These are phyloP conservation scores for Drosophila pandora DNA, from an alignment of 1,140 invertebrate genomes.

Conservation along the genomic window DNA sequence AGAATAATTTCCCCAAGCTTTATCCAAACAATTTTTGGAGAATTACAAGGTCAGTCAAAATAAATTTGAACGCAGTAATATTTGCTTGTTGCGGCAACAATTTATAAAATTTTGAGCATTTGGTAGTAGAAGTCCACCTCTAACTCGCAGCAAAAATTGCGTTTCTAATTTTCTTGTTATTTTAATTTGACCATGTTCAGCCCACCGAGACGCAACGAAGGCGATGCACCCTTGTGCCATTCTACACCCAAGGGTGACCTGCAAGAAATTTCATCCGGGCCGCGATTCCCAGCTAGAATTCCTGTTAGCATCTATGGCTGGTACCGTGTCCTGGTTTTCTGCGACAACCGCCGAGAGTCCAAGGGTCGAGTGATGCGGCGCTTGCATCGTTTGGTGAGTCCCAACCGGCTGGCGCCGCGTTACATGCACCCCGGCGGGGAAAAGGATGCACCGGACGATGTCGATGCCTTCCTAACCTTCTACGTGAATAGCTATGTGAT, in stretches of 20 bases:
- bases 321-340: constrained; percentile 53
- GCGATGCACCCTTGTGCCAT: not conserved
- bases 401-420: constrained; percentile 4
- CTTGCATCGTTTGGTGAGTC: constrained; percentile 15
- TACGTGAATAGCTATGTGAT: constrained; percentile 40
- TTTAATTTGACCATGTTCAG: not conserved
- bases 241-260: constrained; percentile 5
- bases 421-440: constrained; percentile 48
- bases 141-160: not conserved
- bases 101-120: not conserved
- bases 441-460: constrained; percentile 25
- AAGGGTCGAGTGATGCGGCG: constrained; percentile 11
- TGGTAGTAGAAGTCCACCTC: not conserved
- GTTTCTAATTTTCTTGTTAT: not conserved
- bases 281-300: not conserved
- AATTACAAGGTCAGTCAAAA: too few species aligned
- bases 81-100: not conserved
- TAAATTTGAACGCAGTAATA: not conserved
- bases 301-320: constrained; percentile 49
- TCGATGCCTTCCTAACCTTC: constrained; percentile 44
- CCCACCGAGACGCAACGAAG: too few species aligned
- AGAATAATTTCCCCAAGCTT: too few species aligned
- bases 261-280: too few species aligned
- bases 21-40: too few species aligned
- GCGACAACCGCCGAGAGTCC: constrained; percentile 3